A percentile compares a stretch with the other conserved stretches of the same genome.
Conservation (phyloP, 2,797 vertebrate genomes). For the Takifugu ocellatus region DNA sequence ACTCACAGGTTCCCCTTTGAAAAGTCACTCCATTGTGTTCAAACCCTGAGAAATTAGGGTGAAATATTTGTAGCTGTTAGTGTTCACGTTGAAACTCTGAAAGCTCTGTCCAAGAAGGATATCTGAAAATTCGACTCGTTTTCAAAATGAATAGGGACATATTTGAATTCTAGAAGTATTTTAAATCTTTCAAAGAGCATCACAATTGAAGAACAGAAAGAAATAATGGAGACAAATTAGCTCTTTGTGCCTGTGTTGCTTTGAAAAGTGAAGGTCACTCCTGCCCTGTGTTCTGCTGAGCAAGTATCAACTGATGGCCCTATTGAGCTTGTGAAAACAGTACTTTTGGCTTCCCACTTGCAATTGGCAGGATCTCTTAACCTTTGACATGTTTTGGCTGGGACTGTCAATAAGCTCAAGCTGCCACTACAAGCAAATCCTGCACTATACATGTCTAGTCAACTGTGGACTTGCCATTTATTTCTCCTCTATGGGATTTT, state of each 20-base stretch:
- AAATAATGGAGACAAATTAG: constrained; percentile 58
- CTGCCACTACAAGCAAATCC: constrained; percentile 76
- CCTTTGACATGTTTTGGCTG: constrained; percentile 79
- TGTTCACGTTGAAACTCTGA: neutral
- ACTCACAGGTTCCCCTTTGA: constrained; percentile 58
- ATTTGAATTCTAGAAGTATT: constrained; percentile 12
- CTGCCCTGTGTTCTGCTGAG: constrained; percentile 51
- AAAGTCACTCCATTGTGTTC: constrained; percentile 63
- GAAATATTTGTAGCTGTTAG: constrained; percentile 53
- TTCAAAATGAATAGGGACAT: neutral
- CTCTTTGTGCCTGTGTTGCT: constrained; percentile 51
- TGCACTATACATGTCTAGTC: constrained; percentile 69
- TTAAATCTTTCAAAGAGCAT: constrained; percentile 27
- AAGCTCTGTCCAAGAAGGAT: neutral
- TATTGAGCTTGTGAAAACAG: constrained; percentile 65
- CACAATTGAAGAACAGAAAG: constrained; percentile 18
- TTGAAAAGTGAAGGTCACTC: constrained; percentile 48
- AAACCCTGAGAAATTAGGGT: constrained; percentile 57
- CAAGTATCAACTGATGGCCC: constrained; percentile 64
- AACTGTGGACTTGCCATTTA: constrained; percentile 79
- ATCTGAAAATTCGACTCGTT: neutral
- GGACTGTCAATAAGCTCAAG: constrained; percentile 67
- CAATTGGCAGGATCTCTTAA: constrained; percentile 71
- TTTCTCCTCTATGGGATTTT: constrained; percentile 75
- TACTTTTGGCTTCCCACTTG: constrained; percentile 64